A percentile compares a stretch with the other conserved stretches of the same genome.
phyloP scores from a whole-genome alignment of 2,888 invertebrate genomes.

The Cataglyphis rosenhaueri region DNA sequence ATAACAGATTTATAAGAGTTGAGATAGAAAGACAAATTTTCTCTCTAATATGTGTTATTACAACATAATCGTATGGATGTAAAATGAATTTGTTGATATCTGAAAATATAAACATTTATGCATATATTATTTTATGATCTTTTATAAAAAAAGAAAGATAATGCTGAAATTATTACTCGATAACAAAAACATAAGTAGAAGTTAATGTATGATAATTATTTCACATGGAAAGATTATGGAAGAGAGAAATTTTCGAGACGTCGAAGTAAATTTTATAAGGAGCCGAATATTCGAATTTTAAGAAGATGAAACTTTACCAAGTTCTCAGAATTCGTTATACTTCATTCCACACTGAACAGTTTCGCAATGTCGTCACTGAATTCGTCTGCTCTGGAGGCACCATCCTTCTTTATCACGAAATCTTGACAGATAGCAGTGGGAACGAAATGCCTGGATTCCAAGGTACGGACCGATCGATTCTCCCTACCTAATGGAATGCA shows the following conservation, averaged over 20 bases:
- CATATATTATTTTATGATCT: background rate
- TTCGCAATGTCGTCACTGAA: constrained; percentile 20
- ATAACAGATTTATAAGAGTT: background rate
- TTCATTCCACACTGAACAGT: constrained; percentile 2
- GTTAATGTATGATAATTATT: constrained; percentile 4
- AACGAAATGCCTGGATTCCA: constrained; percentile 21
- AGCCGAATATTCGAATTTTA: constrained; percentile 6
- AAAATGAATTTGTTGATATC: constrained; percentile 17
- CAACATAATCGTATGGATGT: background rate
- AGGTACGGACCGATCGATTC: constrained; percentile 39
- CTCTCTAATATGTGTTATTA: background rate
- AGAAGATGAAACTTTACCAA: constrained; percentile 37
- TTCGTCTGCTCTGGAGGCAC: constrained; percentile 4
- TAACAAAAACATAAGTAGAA: background rate
- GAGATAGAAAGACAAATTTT: background rate
- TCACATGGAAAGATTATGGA: background rate
- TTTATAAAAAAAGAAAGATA: background rate
- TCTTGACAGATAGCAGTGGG: constrained; percentile 43
- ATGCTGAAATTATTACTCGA: background rate
- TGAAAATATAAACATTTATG: background rate
- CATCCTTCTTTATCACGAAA: constrained; percentile 47
- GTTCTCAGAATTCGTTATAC: constrained; percentile 41
- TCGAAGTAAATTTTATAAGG: constrained; percentile 18
- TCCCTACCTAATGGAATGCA: constrained; percentile 36
- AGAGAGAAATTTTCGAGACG: background rate